phyloP scores from a whole-genome alignment of 2,888 invertebrate genomes.

The Eulithis testata region DNA sequence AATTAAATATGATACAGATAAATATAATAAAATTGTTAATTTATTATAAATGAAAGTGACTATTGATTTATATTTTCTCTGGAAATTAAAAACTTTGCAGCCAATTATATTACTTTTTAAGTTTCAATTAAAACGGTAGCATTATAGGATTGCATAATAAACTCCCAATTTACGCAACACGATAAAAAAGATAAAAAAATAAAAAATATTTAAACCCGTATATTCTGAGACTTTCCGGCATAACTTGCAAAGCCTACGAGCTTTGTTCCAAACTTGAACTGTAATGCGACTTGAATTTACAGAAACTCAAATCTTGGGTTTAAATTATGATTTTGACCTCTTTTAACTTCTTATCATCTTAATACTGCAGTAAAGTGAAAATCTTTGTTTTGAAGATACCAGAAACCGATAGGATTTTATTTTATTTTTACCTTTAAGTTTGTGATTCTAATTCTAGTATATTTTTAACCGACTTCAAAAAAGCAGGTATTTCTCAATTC shows the following conservation, averaged over 20 bases:
- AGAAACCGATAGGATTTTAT: no score
- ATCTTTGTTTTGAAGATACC: no score
- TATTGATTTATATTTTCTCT: constrained; percentile 59
- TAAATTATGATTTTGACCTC: no score
- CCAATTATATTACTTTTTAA: constrained; percentile 61
- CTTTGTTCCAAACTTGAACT: background rate
- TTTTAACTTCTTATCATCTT: no score
- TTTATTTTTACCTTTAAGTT: no score
- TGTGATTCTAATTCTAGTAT: no score
- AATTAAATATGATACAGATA: constrained; percentile 38
- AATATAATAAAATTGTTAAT: constrained; percentile 58
- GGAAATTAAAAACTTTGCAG: constrained; percentile 46
- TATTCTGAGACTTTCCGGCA: background rate
- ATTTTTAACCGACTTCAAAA: no score
- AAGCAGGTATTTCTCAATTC: no score
- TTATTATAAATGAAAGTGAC: constrained; percentile 60
- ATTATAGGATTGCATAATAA: constrained; percentile 61
- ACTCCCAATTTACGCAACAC: constrained; percentile 25
- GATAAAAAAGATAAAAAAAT: constrained; percentile 28
- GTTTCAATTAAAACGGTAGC: constrained; percentile 73
- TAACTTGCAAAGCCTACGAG: constrained; percentile 8
- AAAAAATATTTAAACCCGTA: constrained; percentile 3
- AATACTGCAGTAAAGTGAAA: no score
- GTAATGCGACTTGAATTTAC: background rate
- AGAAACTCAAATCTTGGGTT: no score